phyloP scores from a whole-genome alignment of 64 coral and sea anemone species.

The Exaiptasia diaphana region DNA sequence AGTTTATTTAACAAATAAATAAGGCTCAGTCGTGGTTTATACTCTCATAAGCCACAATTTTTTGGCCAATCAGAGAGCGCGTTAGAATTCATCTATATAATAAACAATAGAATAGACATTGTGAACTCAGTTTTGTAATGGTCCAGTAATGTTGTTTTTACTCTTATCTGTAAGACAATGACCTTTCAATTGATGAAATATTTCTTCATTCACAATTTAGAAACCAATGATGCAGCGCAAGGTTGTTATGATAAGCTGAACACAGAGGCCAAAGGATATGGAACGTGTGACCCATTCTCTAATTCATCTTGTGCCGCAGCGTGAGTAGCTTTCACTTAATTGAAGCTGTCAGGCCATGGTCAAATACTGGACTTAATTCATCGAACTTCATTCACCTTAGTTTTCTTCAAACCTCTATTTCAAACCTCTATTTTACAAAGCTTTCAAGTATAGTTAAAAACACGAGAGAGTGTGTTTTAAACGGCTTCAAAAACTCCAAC shows the following conservation, averaged over 20 bases:
- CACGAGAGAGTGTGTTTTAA: too few species aligned
- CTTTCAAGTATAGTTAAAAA: too few species aligned
- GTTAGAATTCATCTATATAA: too few species aligned
- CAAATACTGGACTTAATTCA: neutral
- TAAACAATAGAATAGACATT: too few species aligned
- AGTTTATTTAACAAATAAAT: neutral
- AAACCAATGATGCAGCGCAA: conserved; percentile 13
- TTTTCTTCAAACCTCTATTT: neutral
- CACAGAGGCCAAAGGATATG: conserved; percentile 58
- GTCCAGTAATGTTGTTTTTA: too few species aligned
- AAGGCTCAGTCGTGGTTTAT: neutral
- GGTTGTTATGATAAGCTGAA: conserved; percentile 79
- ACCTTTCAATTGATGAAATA: neutral
- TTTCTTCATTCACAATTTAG: neutral
- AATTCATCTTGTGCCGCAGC: conserved; percentile 40
- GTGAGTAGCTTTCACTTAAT: neutral
- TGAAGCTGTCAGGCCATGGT: too few species aligned
- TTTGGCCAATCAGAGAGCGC: too few species aligned
- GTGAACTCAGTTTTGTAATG: too few species aligned
- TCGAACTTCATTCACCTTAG: neutral
- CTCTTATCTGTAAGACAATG: neutral
- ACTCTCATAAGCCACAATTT: too few species aligned
- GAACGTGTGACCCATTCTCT: conserved; percentile 51
- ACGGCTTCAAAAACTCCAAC: too few species aligned
- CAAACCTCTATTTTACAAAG: neutral